phyloP scores from a whole-genome alignment of 2,797 vertebrate species.

The Gymnopithys bicolor region DNA sequence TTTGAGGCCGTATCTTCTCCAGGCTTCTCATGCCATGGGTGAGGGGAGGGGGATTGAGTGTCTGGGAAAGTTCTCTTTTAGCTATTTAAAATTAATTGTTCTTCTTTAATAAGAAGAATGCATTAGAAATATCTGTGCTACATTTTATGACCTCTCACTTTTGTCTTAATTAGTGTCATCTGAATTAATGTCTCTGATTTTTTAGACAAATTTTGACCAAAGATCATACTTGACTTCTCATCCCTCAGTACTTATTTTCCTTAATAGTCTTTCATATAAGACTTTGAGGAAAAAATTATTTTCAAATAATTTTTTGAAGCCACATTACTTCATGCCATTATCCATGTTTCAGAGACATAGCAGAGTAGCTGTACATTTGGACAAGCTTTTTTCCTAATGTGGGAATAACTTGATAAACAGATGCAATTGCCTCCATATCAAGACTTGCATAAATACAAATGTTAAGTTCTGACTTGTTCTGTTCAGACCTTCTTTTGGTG shows the following conservation, averaged over 20 bases:
- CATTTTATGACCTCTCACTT: not conserved
- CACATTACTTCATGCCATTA: not conserved
- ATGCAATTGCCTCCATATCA: not conserved
- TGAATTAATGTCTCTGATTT: not conserved
- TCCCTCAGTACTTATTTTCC: not conserved
- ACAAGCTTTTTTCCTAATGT: not conserved
- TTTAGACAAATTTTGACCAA: not conserved
- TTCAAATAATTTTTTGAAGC: not conserved
- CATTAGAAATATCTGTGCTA: not conserved
- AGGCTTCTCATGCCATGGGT: not conserved
- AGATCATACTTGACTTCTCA: not conserved
- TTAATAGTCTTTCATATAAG: not conserved
- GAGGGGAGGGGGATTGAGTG: not conserved
- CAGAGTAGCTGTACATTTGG: not conserved
- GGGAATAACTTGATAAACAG: not conserved
- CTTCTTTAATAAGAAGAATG: not conserved
- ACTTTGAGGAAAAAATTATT: not conserved
- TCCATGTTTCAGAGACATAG: not conserved
- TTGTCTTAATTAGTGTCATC: not conserved
- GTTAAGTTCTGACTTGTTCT: not conserved
- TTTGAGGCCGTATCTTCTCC: accelerated
- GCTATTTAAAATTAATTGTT: not conserved
- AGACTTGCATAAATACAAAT: not conserved
- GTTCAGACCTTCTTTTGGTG: not conserved
- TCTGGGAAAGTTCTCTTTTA: not conserved